Base-by-base conservation (phyloP, 1,140 invertebrate genomes). In the Drosophila truncata region DNA sequence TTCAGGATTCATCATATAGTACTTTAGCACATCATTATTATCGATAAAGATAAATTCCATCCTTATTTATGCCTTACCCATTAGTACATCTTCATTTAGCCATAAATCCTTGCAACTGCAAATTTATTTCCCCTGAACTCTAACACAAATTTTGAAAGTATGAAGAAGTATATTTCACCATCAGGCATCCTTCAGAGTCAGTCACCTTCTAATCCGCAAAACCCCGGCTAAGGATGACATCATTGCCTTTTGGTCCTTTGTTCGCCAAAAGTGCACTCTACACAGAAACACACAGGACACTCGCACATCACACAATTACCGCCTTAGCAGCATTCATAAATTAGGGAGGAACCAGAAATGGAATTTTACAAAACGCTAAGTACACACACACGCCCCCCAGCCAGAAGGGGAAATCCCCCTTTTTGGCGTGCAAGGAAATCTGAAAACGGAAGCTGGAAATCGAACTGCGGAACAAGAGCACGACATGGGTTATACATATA, bases 401-500 rank as follows among this genome's bases (percentile, higher is more conserved):
- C 52, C 42, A 33, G 46, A 58, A 25, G 8, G n/a, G 64, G 20
- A 18, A 11, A 58, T 25, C 33, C 62, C 49, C 62, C 37, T 3
- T 18, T 35, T 18, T 35, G 18, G 33, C 11, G 16, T 14, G 23
- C 62, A 91, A 85, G 86, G 90, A 91, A 77, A 91, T 91, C 78
- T 73, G 78, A 73, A 76, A 87, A 78, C 78, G 87, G 80, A 69
- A 54, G 82, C 88, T 88, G 90, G 72, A 82, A 78, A 82, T 88
- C 72, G 90, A 88, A 91, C 78, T 87, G 79, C 35, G 73, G 66
- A 79, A 61, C 76, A 82, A 74, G 74, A 78, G 54, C 66, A 80
- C 69, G 78, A 87, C 77, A 84, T 84, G 80, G 79, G 78, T 76
- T 86, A 79, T 60, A 87, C 82, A 87, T 86, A 87, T 87, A 87